phyloP scores from a whole-genome alignment of 2,113 vertebrate genomes.

The Mormyrus lacerda region DNA sequence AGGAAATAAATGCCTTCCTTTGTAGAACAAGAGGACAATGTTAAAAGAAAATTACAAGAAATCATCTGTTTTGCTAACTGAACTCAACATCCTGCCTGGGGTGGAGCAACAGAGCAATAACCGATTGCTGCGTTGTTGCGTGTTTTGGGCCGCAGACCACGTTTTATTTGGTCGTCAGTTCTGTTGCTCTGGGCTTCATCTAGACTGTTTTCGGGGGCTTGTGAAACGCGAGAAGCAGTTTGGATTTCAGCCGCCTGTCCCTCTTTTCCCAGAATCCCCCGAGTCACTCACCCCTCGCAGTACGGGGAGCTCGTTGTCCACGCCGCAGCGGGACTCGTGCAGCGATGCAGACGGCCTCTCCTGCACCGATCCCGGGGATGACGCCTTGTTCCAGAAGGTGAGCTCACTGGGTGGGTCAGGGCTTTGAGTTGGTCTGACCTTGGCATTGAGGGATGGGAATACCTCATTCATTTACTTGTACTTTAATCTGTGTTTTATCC shows the following conservation, averaged over 20 bases:
- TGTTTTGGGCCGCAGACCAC: neutral
- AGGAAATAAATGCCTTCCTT: constrained; percentile 30
- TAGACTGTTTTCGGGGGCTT: neutral
- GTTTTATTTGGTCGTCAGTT: neutral
- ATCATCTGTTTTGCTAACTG: constrained; percentile 29
- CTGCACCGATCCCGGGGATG: constrained; percentile 30
- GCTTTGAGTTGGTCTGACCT: neutral
- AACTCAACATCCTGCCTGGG: constrained; percentile 30
- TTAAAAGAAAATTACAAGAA: constrained; percentile 22
- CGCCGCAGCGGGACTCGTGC: constrained; percentile 22
- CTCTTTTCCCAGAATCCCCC: constrained; percentile 18
- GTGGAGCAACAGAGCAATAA: constrained; percentile 16
- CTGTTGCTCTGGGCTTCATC: neutral
- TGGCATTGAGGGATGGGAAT: no score
- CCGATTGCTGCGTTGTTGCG: neutral
- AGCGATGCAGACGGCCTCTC: constrained; percentile 35
- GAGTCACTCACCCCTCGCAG: neutral
- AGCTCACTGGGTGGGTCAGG: neutral
- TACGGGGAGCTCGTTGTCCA: constrained; percentile 18
- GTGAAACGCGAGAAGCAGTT: neutral
- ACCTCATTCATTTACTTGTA: neutral
- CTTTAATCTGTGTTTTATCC: neutral
- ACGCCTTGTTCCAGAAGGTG: constrained; percentile 35
- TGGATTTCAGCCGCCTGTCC: no score
- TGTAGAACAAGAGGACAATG: neutral